phyloP scores from a whole-genome alignment of 92 coral and sea anemone species.

The Epizoanthus ramosus region DNA sequence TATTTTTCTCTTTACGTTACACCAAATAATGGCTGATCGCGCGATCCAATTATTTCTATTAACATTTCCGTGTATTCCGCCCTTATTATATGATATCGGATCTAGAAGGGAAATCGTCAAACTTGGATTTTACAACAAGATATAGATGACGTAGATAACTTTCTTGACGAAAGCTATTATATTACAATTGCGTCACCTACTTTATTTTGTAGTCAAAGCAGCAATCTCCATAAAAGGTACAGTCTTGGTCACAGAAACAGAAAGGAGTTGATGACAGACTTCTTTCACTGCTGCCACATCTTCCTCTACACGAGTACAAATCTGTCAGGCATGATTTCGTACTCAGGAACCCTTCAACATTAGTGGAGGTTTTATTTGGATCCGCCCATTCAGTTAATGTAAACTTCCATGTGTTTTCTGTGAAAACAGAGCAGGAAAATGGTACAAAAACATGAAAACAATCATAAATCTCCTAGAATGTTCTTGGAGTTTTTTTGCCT shows the following conservation, averaged over 20 bases:
- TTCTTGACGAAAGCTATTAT: too few species aligned
- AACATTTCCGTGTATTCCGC: background rate
- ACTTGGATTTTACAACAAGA: too few species aligned
- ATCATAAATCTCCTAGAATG: too few species aligned
- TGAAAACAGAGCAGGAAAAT: background rate
- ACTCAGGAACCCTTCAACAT: background rate
- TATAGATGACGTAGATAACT: too few species aligned
- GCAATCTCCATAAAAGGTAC: slow-evolving; percentile 15
- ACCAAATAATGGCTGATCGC: too few species aligned
- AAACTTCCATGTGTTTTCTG: background rate
- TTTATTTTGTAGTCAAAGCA: slow-evolving; percentile 19
- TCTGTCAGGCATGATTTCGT: slow-evolving; percentile 4
- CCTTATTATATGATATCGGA: too few species aligned
- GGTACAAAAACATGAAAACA: too few species aligned
- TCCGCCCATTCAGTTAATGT: slow-evolving; percentile 11
- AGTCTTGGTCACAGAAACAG: slow-evolving; percentile 35
- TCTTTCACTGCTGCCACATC: slow-evolving; percentile 12
- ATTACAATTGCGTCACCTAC: background rate
- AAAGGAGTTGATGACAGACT: background rate
- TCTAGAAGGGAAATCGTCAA: too few species aligned
- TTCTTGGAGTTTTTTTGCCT: too few species aligned
- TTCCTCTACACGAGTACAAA: slow-evolving; percentile 19
- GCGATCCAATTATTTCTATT: too few species aligned
- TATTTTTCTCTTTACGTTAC: too few species aligned
- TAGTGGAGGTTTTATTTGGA: background rate